Evolutionary conservation across 2,797 vertebrate species (phyloP).

Genomic region (Huso huso): DNA sequence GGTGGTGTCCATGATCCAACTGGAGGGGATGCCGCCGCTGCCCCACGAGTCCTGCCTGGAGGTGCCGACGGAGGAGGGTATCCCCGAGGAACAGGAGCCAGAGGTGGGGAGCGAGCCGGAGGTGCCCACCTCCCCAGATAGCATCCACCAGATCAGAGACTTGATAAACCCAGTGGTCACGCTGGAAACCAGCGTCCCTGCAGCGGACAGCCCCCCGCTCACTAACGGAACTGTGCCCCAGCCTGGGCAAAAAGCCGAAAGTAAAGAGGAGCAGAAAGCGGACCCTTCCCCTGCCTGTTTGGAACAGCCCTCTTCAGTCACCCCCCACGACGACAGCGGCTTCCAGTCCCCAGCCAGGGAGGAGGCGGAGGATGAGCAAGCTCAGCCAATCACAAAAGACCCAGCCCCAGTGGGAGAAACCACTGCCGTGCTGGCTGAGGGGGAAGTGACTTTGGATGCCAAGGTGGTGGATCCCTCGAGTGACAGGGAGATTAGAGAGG

Average conservation of each 20-base stretch:
- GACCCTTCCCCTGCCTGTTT: constrained; percentile 28
- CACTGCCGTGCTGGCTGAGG: constrained; percentile 32
- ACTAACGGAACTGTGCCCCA: constrained; percentile 37
- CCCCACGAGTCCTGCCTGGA: constrained; percentile 65
- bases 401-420: constrained; percentile 23
- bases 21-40: constrained; percentile 47
- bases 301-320: constrained; percentile 6
- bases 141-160: constrained; percentile 57
- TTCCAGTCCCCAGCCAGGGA: constrained; percentile 39
- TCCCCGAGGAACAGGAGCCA: constrained; percentile 48
- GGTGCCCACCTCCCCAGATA: constrained; percentile 49
- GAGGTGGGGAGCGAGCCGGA: not conserved
- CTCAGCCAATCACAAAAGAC: constrained; percentile 23
- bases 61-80: constrained; percentile 55
- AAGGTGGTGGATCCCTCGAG: constrained; percentile 20
- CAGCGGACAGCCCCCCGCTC: constrained; percentile 16
- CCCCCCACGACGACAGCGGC: constrained; percentile 38
- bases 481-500: constrained; percentile 42
- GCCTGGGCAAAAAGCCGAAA: constrained; percentile 22
- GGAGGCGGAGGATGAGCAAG: constrained; percentile 23
- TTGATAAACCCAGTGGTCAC: constrained; percentile 58
- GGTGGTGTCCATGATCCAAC: constrained; percentile 87
- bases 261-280: constrained; percentile 34
- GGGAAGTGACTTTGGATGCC: constrained; percentile 33
- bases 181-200: constrained; percentile 21